Evolutionary conservation across 2,888 invertebrate species (phyloP).

Genomic region (Lamellibrachia columna): DNA sequence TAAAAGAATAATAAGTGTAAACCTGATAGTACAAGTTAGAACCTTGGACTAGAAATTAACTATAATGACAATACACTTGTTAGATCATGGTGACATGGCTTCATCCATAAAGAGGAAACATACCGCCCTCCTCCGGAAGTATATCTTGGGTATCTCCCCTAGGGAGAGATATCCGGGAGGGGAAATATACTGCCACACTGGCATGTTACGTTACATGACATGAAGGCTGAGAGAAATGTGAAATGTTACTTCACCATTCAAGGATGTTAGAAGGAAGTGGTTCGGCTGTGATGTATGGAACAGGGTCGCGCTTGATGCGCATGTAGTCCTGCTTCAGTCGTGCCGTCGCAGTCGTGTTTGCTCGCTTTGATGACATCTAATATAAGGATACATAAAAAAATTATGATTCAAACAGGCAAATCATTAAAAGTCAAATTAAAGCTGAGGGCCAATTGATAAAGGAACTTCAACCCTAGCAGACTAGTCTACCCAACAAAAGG

Average conservation of each 20-base stretch:
- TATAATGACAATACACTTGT: too few relatives aligned
- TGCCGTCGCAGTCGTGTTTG: conserved; percentile 74
- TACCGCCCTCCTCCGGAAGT: too few relatives aligned
- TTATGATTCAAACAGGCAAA: not conserved
- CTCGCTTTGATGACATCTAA: conserved; percentile 16
- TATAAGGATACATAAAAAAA: too few relatives aligned
- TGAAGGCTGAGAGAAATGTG: not conserved
- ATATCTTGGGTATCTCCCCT: too few relatives aligned
- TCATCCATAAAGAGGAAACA: too few relatives aligned
- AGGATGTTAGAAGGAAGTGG: conserved; percentile 94
- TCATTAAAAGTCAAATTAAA: not conserved
- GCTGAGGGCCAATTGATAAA: not conserved
- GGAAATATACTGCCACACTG: not conserved
- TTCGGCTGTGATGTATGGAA: conserved; percentile 94
- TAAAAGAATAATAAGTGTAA: not conserved
- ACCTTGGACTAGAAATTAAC: too few relatives aligned
- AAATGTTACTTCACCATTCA: conserved; percentile 79
- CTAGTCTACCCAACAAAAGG: not conserved
- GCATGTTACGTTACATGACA: not conserved
- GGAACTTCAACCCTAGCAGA: not conserved
- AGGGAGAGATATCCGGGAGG: too few relatives aligned
- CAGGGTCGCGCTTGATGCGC: conserved; percentile 92
- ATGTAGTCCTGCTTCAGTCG: conserved; percentile 96
- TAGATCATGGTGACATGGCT: too few relatives aligned
- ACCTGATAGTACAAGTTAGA: not conserved